phyloP scores from a whole-genome alignment of 2,888 invertebrate genomes.

The Chymomyza fuscimana region DNA sequence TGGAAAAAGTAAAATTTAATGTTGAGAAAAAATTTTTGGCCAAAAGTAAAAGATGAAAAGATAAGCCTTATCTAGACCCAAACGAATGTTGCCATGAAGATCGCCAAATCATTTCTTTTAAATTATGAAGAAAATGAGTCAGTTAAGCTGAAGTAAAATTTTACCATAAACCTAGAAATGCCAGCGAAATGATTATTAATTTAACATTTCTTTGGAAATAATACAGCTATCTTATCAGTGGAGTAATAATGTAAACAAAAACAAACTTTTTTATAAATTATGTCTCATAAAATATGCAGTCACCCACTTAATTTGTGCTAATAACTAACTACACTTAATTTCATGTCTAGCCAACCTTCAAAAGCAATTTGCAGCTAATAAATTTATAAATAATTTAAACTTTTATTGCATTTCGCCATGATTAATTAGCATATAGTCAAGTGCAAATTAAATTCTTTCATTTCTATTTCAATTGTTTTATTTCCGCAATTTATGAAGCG shows the following conservation, averaged over 20 bases:
- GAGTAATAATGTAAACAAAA: background rate
- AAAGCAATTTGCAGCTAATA: conserved; percentile 51
- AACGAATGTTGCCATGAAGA: too few species aligned
- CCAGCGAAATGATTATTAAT: too few species aligned
- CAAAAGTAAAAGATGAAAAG: too few species aligned
- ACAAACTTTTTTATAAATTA: background rate
- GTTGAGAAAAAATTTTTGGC: too few species aligned
- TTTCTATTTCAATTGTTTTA: conserved; percentile 26
- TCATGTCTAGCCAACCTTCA: conserved; percentile 32
- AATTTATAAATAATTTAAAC: conserved; percentile 42
- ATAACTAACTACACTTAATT: background rate
- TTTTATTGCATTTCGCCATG: conserved; percentile 34
- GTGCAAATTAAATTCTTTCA: conserved; percentile 47
- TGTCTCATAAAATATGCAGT: background rate
- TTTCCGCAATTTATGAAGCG: background rate
- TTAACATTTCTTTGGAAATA: background rate
- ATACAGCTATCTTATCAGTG: background rate
- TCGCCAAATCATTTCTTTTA: too few species aligned
- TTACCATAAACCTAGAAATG: too few species aligned
- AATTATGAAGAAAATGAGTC: too few species aligned
- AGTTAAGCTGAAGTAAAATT: too few species aligned
- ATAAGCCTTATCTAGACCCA: too few species aligned
- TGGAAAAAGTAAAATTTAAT: too few species aligned
- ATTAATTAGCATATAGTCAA: conserved; percentile 61
- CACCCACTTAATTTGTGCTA: background rate